Base-by-base conservation (phyloP, 2,113 vertebrate genomes). In the Xenopus laevis region DNA sequence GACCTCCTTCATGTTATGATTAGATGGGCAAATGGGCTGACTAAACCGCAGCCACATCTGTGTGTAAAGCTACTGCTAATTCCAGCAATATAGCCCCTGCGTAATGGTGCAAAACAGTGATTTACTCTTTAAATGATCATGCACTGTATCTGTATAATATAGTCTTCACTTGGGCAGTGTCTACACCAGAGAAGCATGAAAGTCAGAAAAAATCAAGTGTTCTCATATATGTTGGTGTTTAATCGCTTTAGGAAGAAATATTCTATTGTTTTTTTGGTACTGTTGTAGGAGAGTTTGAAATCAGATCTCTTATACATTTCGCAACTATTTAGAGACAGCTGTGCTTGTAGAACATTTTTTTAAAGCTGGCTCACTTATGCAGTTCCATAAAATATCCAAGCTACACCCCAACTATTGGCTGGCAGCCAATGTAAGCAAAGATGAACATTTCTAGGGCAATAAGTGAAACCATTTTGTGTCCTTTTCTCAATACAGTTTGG, bases 401-500 rank as follows among this genome's bases (percentile, higher is more conserved):
- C 71, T 65, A 64, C 74, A 78, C 72, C 33, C 68, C 65, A 78
- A 13, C 52, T 79, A 71, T 81, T 57, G 79, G 0, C 52, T 79
- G 47, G 33, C 5, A 55, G 40, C 47, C 64, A 74, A 17, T 46
- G 21, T 27, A 67, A 8, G 0, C 0, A 15, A 44, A 46, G 55
- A 71, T 5, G 57, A 60, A 53, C 15, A 13, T 23, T 64, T 75
- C 78, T 53, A 13, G 63, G 65, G 15, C 13, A 23, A 21, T 30
- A 55, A 57, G 30, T 15, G 40, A 57, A 65, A 55, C 53, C 15
- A 4, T 12, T 12, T 50, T 50, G 47, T 50, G 47, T 50, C 47
- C 15, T 50, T 12, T 13, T 50, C 4, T 50, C 47, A 50, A 13
- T 50, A 50, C 47, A 50, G 11, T 50, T 13, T 13, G 47, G 33